Evolutionary conservation across 2,797 vertebrate genomes (phyloP).

Genomic region (Catamblyrhynchus diadema): DNA sequence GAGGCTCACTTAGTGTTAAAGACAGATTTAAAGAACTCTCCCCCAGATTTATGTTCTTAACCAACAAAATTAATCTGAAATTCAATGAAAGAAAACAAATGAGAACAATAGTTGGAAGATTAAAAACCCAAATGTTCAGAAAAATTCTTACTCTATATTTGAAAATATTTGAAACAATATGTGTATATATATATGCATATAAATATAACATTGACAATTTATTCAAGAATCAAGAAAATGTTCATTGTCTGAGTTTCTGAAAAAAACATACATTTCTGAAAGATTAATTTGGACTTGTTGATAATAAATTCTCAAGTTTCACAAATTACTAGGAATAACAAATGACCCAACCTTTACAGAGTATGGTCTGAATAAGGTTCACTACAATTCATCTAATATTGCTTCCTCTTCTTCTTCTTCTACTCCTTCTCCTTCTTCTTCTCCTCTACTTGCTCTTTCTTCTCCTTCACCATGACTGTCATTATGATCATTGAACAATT

Average conservation of each 20-base stretch:
- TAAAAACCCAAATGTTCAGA: background rate
- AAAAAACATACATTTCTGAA: background rate
- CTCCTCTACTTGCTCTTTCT: background rate
- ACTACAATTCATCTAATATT: background rate
- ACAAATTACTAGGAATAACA: background rate
- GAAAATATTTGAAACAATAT: background rate
- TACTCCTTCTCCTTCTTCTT: background rate
- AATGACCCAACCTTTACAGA: rapidly evolving
- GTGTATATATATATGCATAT: no score
- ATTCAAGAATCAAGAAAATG: background rate
- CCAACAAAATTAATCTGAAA: background rate
- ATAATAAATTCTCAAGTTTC: background rate
- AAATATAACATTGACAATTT: no score
- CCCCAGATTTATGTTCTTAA: background rate
- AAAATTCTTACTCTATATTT: background rate
- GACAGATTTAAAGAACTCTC: background rate
- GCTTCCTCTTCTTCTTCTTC: no score
- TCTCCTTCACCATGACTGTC: rapidly evolving
- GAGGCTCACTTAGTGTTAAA: background rate
- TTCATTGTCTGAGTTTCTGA: background rate
- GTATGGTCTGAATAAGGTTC: background rate
- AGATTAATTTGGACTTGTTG: background rate
- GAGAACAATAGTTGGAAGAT: background rate
- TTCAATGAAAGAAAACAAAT: background rate
- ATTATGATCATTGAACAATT: background rate